A percentile compares a stretch with the other conserved stretches of the same genome.
phyloP scores from a whole-genome alignment of 1,140 invertebrate species.

The Triops cancriformis region DNA sequence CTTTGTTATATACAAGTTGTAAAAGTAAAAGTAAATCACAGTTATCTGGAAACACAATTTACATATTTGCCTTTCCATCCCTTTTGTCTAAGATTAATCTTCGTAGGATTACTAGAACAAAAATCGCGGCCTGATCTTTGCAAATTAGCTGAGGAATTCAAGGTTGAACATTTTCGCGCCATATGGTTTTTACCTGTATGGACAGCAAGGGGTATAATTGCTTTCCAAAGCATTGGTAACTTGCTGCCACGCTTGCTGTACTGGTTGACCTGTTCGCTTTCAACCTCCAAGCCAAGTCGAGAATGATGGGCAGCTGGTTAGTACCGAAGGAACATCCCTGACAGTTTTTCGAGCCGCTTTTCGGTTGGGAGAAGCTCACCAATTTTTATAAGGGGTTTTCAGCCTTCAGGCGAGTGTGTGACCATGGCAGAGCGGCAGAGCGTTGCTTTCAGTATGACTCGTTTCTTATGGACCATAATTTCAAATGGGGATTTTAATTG shows the following conservation, averaged over 20 bases:
- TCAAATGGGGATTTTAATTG: background rate
- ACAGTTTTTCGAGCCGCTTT: background rate
- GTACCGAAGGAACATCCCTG: background rate
- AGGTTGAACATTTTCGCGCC: background rate
- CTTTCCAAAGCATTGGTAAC: background rate
- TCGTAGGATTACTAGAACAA: background rate
- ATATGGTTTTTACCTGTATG: slow-evolving; percentile 7
- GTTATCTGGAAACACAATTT: background rate
- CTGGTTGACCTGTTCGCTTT: background rate
- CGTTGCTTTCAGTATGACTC: slow-evolving; percentile 5
- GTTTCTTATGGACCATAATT: slow-evolving; percentile 10
- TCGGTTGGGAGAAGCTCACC: background rate
- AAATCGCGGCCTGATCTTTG: background rate
- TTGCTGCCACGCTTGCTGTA: background rate
- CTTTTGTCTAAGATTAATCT: background rate
- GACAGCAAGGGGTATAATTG: background rate
- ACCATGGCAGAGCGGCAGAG: background rate
- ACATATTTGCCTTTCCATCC: background rate
- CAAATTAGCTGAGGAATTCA: background rate
- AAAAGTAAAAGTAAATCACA: background rate
- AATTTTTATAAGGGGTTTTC: background rate
- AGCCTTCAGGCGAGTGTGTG: background rate
- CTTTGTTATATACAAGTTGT: background rate
- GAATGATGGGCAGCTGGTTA: background rate
- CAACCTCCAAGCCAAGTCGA: background rate